Evolutionary conservation across 2,113 vertebrate genomes (phyloP).

Genomic region (Sardina pilchardus): DNA sequence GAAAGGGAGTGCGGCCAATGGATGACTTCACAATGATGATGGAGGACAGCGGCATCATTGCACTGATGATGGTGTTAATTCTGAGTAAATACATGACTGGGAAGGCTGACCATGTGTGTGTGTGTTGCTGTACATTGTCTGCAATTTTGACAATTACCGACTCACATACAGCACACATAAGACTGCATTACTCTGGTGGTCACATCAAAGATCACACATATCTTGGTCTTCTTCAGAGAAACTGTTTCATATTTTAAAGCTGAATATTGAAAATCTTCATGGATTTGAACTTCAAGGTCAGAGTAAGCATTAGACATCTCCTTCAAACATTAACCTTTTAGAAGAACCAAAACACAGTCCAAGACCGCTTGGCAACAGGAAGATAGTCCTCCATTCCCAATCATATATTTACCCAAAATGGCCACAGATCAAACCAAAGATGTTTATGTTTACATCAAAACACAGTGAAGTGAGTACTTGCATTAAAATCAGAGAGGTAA

Average conservation of each 20-base stretch:
- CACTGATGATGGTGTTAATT: conserved; percentile 20
- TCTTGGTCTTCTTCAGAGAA: neutral
- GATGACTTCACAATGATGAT: conserved; percentile 26
- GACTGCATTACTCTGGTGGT: neutral
- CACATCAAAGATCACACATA: neutral
- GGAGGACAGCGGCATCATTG: conserved; percentile 10
- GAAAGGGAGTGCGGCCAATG: neutral
- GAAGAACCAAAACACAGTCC: neutral
- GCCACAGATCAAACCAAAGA: conserved; percentile 20
- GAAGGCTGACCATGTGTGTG: conserved; percentile 28
- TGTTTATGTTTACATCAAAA: conserved; percentile 20
- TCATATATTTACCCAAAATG: conserved; percentile 70
- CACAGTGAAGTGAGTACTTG: conserved; percentile 68
- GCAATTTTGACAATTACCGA: neutral
- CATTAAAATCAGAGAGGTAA: conserved; percentile 69
- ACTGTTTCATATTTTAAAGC: neutral
- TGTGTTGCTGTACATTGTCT: neutral
- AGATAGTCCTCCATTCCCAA: conserved; percentile 61
- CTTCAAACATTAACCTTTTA: neutral
- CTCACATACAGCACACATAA: neutral
- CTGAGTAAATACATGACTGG: conserved; percentile 48
- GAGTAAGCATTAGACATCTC: neutral
- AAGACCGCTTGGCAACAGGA: neutral
- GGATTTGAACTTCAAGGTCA: neutral
- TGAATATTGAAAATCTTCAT: neutral